These are phyloP conservation scores for Bubo scandiacus DNA, from an alignment of 2,113 vertebrate genomes.

Conservation along the genomic window DNA sequence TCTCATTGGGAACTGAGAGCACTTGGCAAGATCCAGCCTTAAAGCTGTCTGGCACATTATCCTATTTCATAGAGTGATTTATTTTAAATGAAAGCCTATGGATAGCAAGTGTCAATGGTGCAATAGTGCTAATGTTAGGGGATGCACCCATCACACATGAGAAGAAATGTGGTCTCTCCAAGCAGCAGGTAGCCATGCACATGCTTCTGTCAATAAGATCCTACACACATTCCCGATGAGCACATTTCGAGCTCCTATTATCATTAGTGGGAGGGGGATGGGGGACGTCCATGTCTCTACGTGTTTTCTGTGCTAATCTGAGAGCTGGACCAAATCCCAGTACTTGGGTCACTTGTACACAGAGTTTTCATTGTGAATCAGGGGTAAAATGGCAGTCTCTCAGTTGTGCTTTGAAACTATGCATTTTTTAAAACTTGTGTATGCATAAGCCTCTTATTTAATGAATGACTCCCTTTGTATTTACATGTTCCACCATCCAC, in stretches of 20 bases:
- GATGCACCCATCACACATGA: not conserved
- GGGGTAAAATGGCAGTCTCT: constrained; percentile 75
- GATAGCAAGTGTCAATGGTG: not conserved
- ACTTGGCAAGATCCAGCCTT: not conserved
- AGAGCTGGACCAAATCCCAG: constrained; percentile 78
- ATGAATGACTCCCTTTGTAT: constrained; percentile 83
- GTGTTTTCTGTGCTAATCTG: constrained; percentile 82
- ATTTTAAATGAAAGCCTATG: not conserved
- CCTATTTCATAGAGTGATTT: not conserved
- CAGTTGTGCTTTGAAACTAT: constrained; percentile 75
- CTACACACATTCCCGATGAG: not conserved
- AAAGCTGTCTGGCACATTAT: not conserved
- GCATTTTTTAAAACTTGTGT: constrained; percentile 79
- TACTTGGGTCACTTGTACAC: constrained; percentile 76
- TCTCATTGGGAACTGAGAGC: not conserved
- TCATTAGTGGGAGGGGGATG: constrained; percentile 24
- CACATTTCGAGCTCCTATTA: constrained; percentile 42
- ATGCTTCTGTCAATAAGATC: not conserved
- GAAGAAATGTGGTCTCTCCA: not conserved
- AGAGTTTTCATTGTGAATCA: constrained; percentile 80
- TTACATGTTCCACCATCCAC: constrained; percentile 77
- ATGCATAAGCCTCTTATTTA: constrained; percentile 83
- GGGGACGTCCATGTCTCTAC: constrained; percentile 52
- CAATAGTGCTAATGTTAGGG: not conserved
- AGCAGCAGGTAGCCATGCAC: not conserved